A percentile compares a stretch with the other conserved stretches of the same genome.
These are phyloP conservation scores for Teleiodes luculella DNA, from an alignment of 2,888 invertebrate species.

Conservation along the genomic window DNA sequence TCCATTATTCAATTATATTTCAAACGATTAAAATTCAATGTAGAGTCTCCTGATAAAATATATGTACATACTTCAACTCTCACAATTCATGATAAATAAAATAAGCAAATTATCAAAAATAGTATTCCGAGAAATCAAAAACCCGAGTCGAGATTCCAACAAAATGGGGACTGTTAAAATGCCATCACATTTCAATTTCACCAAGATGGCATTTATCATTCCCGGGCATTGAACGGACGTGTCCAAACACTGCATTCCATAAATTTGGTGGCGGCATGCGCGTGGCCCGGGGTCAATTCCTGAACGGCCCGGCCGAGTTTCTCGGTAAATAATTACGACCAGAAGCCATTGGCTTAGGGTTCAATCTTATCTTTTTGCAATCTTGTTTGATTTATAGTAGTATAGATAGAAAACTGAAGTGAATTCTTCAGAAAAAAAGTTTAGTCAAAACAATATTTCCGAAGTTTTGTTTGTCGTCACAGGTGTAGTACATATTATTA, in stretches of 20 bases:
- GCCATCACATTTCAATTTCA: slow-evolving; percentile 9
- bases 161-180: slow-evolving; percentile 4
- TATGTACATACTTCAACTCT: too few species aligned
- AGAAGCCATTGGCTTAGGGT: neutral
- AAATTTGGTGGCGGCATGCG: slow-evolving; percentile 3
- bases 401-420: neutral
- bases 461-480: too few species aligned
- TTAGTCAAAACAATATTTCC: too few species aligned
- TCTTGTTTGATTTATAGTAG: neutral
- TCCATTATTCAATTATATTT: too few species aligned
- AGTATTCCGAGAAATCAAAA: neutral
- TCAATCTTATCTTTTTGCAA: slow-evolving; percentile 3
- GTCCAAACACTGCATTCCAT: slow-evolving; percentile 6
- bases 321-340: slow-evolving; percentile 11
- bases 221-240: slow-evolving; percentile 3
- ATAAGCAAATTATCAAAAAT: too few species aligned
- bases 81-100: too few species aligned
- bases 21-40: too few species aligned
- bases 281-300: slow-evolving; percentile 5
- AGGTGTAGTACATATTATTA: too few species aligned
- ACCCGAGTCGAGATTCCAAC: neutral
- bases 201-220: slow-evolving; percentile 6
- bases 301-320: neutral
- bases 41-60: too few species aligned
- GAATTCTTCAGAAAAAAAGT: too few species aligned